Evolutionary conservation across 2,797 vertebrate genomes (phyloP).

Genomic region (Lacerta agilis): DNA sequence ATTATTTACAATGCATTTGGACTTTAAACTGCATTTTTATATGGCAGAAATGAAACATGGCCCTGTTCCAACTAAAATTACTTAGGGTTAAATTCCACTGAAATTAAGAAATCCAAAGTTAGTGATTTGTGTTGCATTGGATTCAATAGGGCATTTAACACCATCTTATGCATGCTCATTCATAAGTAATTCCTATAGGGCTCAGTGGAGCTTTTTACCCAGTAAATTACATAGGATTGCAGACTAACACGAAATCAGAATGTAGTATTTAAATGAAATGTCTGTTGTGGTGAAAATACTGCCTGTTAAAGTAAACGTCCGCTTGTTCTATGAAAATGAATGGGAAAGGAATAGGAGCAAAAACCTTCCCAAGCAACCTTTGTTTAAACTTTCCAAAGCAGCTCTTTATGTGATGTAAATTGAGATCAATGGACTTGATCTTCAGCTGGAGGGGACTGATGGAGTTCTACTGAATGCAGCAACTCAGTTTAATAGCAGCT

Average conservation of each 20-base stretch:
- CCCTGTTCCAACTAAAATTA: neutral
- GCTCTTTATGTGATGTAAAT: slow-evolving; percentile 8
- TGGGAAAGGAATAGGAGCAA: neutral
- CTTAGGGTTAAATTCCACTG: neutral
- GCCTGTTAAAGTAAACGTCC: neutral
- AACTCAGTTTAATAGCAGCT: neutral
- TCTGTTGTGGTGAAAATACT: neutral
- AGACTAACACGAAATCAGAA: neutral
- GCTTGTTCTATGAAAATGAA: neutral
- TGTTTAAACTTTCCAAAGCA: slow-evolving; percentile 13
- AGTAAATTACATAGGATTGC: neutral
- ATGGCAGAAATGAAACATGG: neutral
- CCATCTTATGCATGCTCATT: neutral
- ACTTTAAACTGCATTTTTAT: neutral
- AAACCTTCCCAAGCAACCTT: neutral
- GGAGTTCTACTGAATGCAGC: neutral
- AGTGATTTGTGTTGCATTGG: neutral
- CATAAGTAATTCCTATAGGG: neutral
- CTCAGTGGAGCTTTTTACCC: neutral
- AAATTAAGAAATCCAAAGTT: neutral
- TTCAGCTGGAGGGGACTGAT: neutral
- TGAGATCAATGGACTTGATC: slow-evolving; percentile 21
- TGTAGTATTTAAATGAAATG: neutral
- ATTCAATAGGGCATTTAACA: neutral
- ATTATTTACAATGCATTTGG: neutral